Percentiles rank a stretch among this genome's conserved stretches.
phyloP scores from a whole-genome alignment of 2,888 invertebrate species.

The Pseudanteris insignis region DNA sequence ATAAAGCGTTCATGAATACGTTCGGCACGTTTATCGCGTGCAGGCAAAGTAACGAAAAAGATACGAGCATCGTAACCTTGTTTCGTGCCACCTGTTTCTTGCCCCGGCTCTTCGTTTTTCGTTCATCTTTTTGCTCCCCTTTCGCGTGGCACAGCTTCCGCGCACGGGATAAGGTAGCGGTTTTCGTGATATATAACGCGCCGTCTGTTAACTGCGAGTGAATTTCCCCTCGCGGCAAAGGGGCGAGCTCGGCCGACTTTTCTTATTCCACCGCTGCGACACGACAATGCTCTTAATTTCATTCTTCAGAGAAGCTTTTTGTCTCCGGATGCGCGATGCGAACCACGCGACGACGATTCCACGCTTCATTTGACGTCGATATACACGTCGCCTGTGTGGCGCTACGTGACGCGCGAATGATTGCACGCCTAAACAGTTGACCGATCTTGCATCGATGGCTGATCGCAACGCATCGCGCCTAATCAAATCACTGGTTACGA shows the following conservation, averaged over 20 bases:
- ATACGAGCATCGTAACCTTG: slow-evolving; percentile 6
- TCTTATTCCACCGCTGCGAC: slow-evolving; percentile 59
- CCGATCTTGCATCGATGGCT: slow-evolving; percentile 1
- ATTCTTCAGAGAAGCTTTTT: slow-evolving; percentile 45
- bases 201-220: slow-evolving; percentile 32
- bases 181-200: slow-evolving; percentile 45
- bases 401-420: slow-evolving; percentile 15
- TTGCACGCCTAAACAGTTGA: slow-evolving; percentile 25
- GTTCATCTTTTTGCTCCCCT: slow-evolving; percentile 3
- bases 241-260: slow-evolving; percentile 51
- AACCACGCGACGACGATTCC: slow-evolving; percentile 42
- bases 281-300: slow-evolving; percentile 65
- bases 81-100: slow-evolving; percentile 11
- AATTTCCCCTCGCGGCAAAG: slow-evolving; percentile 26
- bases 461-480: too few relatives aligned
- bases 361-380: slow-evolving; percentile 48
- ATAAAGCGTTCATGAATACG: too few relatives aligned
- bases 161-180: slow-evolving; percentile 37
- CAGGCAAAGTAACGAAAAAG: too few relatives aligned
- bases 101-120: slow-evolving; percentile 17
- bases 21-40: too few relatives aligned
- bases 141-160: slow-evolving; percentile 41
- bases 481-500: too few relatives aligned
- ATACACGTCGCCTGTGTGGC: slow-evolving; percentile 39
- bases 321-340: slow-evolving; percentile 32